Conservation (phyloP, 2,888 invertebrate genomes). For the Platypus cylindrus region DNA sequence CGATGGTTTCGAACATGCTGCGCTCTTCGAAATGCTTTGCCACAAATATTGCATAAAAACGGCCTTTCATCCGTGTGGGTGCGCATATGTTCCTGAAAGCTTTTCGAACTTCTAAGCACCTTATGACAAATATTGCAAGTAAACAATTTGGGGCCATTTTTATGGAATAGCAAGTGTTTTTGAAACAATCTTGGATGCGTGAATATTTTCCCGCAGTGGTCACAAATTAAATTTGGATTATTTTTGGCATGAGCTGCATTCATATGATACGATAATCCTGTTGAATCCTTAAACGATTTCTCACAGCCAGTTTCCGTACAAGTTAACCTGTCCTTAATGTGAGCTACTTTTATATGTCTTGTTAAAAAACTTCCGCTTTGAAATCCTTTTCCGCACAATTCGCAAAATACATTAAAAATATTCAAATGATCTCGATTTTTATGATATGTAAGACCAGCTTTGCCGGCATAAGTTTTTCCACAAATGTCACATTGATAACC, state of each 20-base stretch:
- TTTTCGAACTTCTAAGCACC: not conserved
- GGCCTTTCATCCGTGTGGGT: not conserved
- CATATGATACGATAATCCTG: not conserved
- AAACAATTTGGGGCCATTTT: not conserved
- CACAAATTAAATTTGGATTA: not conserved
- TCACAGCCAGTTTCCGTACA: not conserved
- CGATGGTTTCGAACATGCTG: conserved; percentile 10
- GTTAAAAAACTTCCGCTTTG: not conserved
- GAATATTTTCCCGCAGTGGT: conserved; percentile 34
- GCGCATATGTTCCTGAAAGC: conserved; percentile 1
- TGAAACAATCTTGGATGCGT: conserved; percentile 18
- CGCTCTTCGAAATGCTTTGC: conserved; percentile 7
- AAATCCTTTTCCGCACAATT: not conserved
- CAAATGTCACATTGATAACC: conserved; percentile 18
- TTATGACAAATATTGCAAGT: conserved; percentile 1
- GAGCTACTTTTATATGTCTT: not conserved
- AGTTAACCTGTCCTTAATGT: conserved; percentile 2
- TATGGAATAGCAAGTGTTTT: not conserved
- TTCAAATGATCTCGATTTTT: conserved; percentile 6
- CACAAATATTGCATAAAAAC: conserved; percentile 13
- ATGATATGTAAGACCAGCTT: conserved; percentile 8
- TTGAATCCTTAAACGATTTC: not conserved
- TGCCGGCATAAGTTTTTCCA: conserved; percentile 11
- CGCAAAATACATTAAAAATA: not conserved
- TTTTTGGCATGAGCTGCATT: not conserved